Evolutionary conservation across 2,113 vertebrate species (phyloP), one percentile per base, ranked within the genome.

Genomic region (Engystomops pustulosus): DNA sequence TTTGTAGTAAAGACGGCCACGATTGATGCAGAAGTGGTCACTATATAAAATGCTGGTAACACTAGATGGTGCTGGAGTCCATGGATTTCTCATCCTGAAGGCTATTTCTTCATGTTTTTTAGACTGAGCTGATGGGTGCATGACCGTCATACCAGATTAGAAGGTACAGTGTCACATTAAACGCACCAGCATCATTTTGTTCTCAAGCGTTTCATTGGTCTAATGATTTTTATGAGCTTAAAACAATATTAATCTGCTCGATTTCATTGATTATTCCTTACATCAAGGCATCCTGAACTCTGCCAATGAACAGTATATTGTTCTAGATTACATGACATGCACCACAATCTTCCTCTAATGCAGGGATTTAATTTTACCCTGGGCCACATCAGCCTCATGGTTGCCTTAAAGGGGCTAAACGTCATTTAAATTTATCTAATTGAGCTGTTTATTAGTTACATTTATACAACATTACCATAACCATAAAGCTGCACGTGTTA

Each of bases 11-110:
- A 4, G 11, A 62, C 58, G 23, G 5, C 1, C 62, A 36, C 30
- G 62, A 9, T 67, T 20, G 0, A 18, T 20, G 32, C 32, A 67
- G 62, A 36, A 3, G 30, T 67, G 32, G 14, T 2, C 9, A 4
- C 15, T 36, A 3, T 20, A 67, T 36, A 10, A 3, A 34, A 20
- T 36, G 14, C 20, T 67, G 30, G 9, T 3, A 3, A 67, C 62
- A 67, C 14, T 67, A 67, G 62, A 67, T 67, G 62, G 62, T 20
- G 32, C 62, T 36, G 32, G 15, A 67, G 62, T 36, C 30, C 62
- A 67, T 4, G 11, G 62, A 18, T 67, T 67, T 34, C 62, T 18
- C 38, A 41, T 8, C 36, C 0, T 36, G 18, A 36, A 0, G 20
- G 6, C 7, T 67, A 17, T 67, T 18, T 36, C 30, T 67, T 20